phyloP scores from a whole-genome alignment of 2,113 vertebrate genomes.

The Numenius arquata region DNA sequence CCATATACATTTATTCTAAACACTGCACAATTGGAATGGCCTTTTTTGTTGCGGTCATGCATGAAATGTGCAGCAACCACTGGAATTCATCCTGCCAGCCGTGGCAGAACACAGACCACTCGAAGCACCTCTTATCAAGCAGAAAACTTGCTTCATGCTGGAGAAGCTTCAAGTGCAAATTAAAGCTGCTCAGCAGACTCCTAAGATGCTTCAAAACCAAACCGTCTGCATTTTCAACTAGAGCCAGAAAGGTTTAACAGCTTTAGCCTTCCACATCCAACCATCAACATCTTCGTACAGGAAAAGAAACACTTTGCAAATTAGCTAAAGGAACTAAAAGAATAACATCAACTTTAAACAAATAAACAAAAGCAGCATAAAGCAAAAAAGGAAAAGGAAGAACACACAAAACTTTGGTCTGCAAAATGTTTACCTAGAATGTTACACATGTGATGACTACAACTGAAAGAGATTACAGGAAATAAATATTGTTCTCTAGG shows the following conservation, averaged over 20 bases:
- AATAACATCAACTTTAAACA: background rate
- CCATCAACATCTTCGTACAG: background rate
- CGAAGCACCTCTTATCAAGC: background rate
- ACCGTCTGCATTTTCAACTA: background rate
- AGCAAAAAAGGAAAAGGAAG: background rate
- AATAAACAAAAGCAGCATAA: background rate
- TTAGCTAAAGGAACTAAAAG: background rate
- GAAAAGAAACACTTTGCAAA: background rate
- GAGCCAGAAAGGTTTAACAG: background rate
- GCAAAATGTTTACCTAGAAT: background rate
- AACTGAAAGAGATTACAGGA: conserved; percentile 6
- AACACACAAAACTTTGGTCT: background rate
- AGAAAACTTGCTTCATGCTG: conserved; percentile 1
- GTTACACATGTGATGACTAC: background rate
- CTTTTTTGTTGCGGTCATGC: background rate
- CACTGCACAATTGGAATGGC: background rate
- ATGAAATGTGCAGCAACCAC: background rate
- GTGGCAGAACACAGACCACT: background rate
- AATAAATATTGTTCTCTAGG: background rate
- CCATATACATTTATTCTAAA: background rate
- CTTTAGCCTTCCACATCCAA: background rate
- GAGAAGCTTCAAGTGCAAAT: conserved; percentile 14
- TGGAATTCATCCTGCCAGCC: conserved; percentile 12
- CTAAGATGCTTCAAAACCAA: background rate
- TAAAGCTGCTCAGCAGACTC: conserved; percentile 1